Evolutionary conservation across 1,140 invertebrate species (phyloP).

Genomic region (Aphelinus certus): DNA sequence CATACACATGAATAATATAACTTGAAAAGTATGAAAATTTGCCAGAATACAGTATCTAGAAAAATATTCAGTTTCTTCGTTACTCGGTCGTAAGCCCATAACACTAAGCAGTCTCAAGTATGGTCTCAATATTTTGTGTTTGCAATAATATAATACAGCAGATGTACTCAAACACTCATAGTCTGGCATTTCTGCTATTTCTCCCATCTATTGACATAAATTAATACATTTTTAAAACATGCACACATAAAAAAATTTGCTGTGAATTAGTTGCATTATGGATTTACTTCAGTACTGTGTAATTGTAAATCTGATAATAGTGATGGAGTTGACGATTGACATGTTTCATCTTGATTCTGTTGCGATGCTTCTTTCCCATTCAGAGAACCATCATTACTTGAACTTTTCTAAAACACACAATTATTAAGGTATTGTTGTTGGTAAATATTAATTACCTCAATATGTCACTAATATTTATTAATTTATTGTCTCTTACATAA

Average conservation of each 20-base stretch:
- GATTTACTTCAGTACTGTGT: constrained; percentile 60
- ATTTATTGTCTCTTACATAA: no score
- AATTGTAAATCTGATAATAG: constrained; percentile 58
- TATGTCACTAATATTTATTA: no score
- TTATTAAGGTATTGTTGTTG: no score
- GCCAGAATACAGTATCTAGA: constrained; percentile 70
- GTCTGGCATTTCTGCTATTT: constrained; percentile 73
- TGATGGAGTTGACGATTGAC: constrained; percentile 51
- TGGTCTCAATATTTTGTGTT: constrained; percentile 80
- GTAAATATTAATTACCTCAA: no score
- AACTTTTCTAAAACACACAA: constrained; percentile 47
- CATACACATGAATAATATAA: constrained; percentile 72
- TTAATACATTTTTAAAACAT: neutral
- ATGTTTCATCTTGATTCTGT: constrained; percentile 47
- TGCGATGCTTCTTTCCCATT: constrained; percentile 1
- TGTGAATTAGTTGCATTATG: neutral
- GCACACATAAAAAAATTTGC: constrained; percentile 6
- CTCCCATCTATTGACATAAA: constrained; percentile 68
- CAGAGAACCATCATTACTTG: constrained; percentile 44
- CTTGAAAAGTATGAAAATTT: constrained; percentile 74
- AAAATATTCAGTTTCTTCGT: constrained; percentile 69
- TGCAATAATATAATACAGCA: constrained; percentile 79
- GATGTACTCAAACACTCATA: constrained; percentile 76
- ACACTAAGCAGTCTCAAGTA: constrained; percentile 77
- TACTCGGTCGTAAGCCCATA: constrained; percentile 77